Evolutionary conservation across 2,113 vertebrate genomes (phyloP).

Genomic region (Corvus hawaiiensis): DNA sequence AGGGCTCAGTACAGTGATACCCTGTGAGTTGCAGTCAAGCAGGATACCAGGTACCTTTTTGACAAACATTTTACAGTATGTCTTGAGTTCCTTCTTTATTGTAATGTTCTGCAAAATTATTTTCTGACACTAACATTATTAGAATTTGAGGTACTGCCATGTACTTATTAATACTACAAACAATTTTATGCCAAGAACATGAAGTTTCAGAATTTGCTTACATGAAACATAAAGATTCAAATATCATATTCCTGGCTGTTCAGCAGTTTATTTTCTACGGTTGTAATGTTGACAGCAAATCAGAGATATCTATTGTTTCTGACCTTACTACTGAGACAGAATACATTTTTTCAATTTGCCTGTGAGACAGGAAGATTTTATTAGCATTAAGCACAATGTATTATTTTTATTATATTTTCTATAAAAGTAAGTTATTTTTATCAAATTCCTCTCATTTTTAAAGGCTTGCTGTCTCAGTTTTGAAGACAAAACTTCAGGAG

Average conservation of each 20-base stretch:
- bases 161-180: background rate
- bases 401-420: background rate
- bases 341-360: background rate
- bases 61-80: background rate
- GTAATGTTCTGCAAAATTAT: background rate
- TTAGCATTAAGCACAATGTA: background rate
- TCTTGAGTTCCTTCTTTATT: background rate
- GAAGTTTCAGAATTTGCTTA: background rate
- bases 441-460: background rate
- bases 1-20: background rate
- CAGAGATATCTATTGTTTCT: background rate
- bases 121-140: background rate
- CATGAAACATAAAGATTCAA: background rate
- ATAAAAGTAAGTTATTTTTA: background rate
- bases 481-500: too few relatives aligned
- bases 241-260: background rate
- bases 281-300: background rate
- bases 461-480: background rate
- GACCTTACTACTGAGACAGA: background rate
- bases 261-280: background rate
- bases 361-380: background rate
- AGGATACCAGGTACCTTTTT: background rate
- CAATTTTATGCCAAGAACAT: background rate
- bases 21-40: rapidly evolving
- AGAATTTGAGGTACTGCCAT: background rate